phyloP scores from a whole-genome alignment of 2,113 vertebrate species.

The Grantiella picta region DNA sequence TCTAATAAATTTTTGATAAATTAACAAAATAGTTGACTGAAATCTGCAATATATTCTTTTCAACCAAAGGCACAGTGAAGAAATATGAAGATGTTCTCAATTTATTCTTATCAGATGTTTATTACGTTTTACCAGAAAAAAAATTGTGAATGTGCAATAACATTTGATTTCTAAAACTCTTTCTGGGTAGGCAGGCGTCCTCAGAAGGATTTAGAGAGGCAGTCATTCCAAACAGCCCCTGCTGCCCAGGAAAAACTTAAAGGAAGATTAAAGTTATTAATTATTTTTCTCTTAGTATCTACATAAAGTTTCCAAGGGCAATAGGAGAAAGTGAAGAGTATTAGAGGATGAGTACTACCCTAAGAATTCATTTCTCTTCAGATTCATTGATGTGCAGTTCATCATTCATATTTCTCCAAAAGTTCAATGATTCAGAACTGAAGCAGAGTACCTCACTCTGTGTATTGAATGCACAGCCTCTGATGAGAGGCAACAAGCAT shows the following conservation, averaged over 20 bases:
- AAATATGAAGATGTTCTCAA: neutral
- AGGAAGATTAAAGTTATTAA: neutral
- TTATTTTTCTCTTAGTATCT: neutral
- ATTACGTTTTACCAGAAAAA: neutral
- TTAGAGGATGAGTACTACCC: neutral
- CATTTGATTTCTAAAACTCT: neutral
- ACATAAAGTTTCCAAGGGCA: neutral
- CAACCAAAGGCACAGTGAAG: neutral
- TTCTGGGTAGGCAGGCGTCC: neutral
- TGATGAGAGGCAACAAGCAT: neutral
- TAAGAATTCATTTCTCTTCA: neutral
- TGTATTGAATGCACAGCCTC: neutral
- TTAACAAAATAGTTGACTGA: neutral
- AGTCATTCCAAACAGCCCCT: accelerated
- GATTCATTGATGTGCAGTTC: neutral
- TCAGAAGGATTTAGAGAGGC: neutral
- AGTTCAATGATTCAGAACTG: neutral
- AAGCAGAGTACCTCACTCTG: neutral
- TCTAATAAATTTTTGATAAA: neutral
- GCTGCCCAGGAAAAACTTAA: neutral
- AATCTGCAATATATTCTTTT: neutral
- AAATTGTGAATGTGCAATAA: neutral
- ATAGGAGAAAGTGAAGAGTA: neutral
- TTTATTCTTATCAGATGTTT: neutral
- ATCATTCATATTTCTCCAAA: neutral